Evolutionary conservation across 2,113 vertebrate species (phyloP).

Genomic region (Aldabrachelys gigantea): DNA sequence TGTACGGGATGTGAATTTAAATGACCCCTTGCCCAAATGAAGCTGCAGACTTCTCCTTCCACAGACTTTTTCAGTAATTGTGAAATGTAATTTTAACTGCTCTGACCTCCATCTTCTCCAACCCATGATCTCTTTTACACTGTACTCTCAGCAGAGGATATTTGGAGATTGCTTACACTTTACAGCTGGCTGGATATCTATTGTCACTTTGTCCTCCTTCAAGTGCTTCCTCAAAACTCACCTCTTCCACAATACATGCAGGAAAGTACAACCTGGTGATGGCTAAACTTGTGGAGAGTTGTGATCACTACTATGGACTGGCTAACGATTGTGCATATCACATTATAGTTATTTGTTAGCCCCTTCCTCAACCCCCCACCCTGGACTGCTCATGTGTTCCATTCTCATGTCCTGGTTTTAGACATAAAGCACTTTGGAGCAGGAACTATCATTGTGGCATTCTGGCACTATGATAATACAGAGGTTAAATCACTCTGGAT

Average conservation of each 20-base stretch:
- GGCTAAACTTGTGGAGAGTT: neutral
- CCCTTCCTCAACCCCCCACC: neutral
- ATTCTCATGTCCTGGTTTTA: neutral
- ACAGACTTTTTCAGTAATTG: neutral
- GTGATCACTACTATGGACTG: neutral
- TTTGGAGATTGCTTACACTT: neutral
- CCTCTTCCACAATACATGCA: neutral
- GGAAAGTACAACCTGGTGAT: neutral
- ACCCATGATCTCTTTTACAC: neutral
- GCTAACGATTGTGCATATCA: neutral
- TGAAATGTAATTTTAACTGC: neutral
- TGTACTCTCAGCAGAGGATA: neutral
- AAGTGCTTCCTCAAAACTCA: neutral
- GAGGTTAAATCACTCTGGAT: neutral
- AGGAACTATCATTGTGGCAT: neutral
- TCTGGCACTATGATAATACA: neutral
- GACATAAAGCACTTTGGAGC: neutral
- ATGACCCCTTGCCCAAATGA: neutral
- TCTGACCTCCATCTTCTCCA: neutral
- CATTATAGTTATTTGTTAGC: neutral
- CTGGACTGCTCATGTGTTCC: neutral
- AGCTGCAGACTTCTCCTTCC: neutral
- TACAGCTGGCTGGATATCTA: neutral
- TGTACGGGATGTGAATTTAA: neutral
- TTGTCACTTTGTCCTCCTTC: neutral